Percentiles rank a stretch among this genome's conserved stretches.
Conservation (phyloP, 2,888 invertebrate species). For the Agrochola lychnidis region DNA sequence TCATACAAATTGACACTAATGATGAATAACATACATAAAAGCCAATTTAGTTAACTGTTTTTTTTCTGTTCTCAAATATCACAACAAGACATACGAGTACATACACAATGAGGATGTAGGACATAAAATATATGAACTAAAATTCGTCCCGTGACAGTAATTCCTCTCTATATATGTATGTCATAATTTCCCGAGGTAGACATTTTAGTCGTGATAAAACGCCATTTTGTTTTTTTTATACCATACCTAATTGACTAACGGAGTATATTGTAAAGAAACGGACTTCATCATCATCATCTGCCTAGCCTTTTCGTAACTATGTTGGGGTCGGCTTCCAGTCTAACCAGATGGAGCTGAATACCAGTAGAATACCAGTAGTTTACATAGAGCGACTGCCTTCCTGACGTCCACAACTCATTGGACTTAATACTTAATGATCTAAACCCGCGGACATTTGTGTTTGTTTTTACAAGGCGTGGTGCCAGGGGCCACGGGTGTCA, state of each 20-base stretch:
- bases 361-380: background rate
- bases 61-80: background rate
- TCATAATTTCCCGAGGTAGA: constrained; percentile 24
- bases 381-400: background rate
- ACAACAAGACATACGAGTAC: background rate
- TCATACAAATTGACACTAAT: background rate
- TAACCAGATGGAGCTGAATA: background rate
- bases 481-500: too few species aligned
- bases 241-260: background rate
- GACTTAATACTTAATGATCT: background rate
- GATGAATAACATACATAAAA: background rate
- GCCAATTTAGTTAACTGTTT: background rate
- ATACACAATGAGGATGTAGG: constrained; percentile 9
- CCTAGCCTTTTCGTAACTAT: background rate
- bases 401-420: background rate
- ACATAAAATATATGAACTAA: constrained; percentile 21
- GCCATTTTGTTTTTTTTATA: background rate
- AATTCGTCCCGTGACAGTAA: constrained; percentile 19
- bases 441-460: background rate
- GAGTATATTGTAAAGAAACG: background rate
- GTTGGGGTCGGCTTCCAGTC: background rate
- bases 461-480: background rate
- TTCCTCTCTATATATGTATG: constrained; percentile 29
- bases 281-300: background rate
- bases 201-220: constrained; percentile 20